Evolutionary conservation across 1,140 invertebrate species (phyloP), one percentile per base, ranked within the genome.

Genomic region (Drosophila mauritiana): DNA sequence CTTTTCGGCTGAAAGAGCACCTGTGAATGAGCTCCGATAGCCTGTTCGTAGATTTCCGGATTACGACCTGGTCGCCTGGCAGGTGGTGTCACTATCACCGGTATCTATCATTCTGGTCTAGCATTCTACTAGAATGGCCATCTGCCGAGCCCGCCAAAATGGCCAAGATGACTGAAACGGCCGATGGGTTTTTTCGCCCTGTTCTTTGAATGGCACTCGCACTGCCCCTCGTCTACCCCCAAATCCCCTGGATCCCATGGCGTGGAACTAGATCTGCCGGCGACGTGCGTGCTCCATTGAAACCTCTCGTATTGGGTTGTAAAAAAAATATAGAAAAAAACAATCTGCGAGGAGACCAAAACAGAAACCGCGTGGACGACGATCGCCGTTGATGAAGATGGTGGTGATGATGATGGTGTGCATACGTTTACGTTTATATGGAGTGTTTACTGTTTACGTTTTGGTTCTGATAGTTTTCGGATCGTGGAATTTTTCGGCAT

Each of bases 401-500:
- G 12, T 12, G 10, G 12, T 37, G 36, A 37, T 12, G 43, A 22
- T 22, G 31, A 22, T 10, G 12, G 12, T 12, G 31, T 37, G 59
- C 58, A 10, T 11, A 22, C 17, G 37, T 4, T 13, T 39, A 39
- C 37, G 13, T 39, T 13, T 3, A 39, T 39, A 39, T 39, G 13
- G 10, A 17, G 27, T 34, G 15, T 74, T 52, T 79, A 84, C 65
- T 89, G 80, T 90, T 90, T 89, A 78, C 77, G 85, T 89, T 89
- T 89, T 85, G 74, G 64, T 73, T 61, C 74, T 56, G 56, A 53
- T 55, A 67, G 56, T 68, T 63, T 51, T 56, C 36, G 25, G 39
- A 45, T 39, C 53, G 43, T 63, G 36, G 8, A 39, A 20, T 39
- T 39, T 58, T 80, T 57, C 46, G 53, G 56, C 63, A 75, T 90